Percentiles rank a stretch among this genome's conserved stretches.
Conservation (phyloP, 2,888 invertebrate genomes). For the Drosophila ustulata region DNA sequence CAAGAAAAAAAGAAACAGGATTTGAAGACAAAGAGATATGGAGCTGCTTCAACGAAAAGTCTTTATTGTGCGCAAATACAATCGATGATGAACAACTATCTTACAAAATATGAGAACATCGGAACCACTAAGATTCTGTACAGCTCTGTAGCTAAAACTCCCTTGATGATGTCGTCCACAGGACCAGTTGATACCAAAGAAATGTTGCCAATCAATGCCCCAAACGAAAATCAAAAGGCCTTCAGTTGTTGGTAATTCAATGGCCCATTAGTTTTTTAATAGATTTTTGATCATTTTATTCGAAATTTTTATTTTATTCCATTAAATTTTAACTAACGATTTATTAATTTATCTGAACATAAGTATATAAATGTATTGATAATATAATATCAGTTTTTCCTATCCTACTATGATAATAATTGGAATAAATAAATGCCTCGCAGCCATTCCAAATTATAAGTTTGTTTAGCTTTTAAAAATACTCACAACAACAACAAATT, state of each 20-base stretch:
- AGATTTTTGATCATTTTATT: background rate
- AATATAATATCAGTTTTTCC: too few relatives aligned
- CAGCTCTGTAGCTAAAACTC: background rate
- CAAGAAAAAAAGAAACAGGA: background rate
- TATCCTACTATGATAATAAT: too few relatives aligned
- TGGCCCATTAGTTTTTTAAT: background rate
- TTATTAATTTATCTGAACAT: too few relatives aligned
- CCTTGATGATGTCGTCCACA: background rate
- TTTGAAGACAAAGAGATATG: background rate
- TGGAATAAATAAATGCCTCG: too few relatives aligned
- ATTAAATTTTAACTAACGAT: background rate
- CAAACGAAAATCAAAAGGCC: background rate
- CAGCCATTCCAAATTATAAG: too few relatives aligned
- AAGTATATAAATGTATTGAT: too few relatives aligned
- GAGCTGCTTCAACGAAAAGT: too few relatives aligned
- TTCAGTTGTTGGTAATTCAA: background rate
- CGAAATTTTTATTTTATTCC: background rate
- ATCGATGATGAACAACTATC: too few relatives aligned
- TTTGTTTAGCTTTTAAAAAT: too few relatives aligned
- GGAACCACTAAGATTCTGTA: background rate
- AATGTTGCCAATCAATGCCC: background rate
- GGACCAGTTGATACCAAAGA: background rate
- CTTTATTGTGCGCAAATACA: too few relatives aligned
- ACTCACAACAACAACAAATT: too few relatives aligned
- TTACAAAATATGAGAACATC: too few relatives aligned